Evolutionary conservation across 2,113 vertebrate species (phyloP).

Genomic region (Gobio gobio): DNA sequence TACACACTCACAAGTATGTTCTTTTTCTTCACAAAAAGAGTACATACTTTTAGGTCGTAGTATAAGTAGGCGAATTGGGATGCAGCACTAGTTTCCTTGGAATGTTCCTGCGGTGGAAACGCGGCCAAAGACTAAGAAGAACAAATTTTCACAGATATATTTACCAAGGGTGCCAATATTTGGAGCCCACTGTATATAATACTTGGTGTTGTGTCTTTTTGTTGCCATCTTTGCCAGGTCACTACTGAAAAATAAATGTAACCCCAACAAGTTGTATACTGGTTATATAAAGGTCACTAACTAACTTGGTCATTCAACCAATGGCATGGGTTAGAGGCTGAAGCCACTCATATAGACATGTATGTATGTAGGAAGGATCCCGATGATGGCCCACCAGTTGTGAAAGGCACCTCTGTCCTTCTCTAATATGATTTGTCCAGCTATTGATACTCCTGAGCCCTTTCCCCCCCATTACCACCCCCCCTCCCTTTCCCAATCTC

Average conservation of each 20-base stretch:
- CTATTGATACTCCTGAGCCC: conserved; percentile 88
- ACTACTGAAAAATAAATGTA: background rate
- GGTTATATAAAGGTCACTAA: background rate
- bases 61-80: too few species aligned
- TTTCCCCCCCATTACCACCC: conserved; percentile 64
- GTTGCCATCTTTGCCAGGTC: background rate
- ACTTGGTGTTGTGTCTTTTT: background rate
- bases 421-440: conserved; percentile 92
- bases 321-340: background rate
- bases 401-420: conserved; percentile 76
- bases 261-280: background rate
- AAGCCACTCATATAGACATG: background rate
- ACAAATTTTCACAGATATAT: too few species aligned
- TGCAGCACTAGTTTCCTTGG: too few species aligned
- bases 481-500: conserved; percentile 83
- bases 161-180: too few species aligned
- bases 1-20: too few species aligned
- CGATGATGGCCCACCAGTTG: conserved; percentile 77
- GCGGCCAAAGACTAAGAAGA: too few species aligned
- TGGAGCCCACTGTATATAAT: too few species aligned
- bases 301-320: background rate
- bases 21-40: too few species aligned
- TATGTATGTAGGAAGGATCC: conserved; percentile 31
- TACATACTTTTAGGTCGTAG: too few species aligned
- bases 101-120: too few species aligned